These are phyloP conservation scores for Leptodactylus fuscus DNA, from an alignment of 2,113 vertebrate species.

Conservation along the genomic window DNA sequence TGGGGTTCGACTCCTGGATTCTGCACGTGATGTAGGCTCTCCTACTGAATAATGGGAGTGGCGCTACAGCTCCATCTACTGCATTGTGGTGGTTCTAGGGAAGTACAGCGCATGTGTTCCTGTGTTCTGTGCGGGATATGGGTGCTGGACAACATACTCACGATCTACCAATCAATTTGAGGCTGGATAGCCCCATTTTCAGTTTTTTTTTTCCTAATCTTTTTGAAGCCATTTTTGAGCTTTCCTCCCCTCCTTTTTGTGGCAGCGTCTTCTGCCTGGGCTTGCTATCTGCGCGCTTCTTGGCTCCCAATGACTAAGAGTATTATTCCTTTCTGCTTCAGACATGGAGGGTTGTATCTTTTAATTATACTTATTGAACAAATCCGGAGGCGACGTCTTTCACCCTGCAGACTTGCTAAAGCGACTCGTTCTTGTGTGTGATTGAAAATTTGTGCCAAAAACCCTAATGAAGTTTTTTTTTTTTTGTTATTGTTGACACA, in stretches of 20 bases:
- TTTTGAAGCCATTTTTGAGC: not conserved
- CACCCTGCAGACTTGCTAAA: not conserved
- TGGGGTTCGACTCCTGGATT: too few relatives aligned
- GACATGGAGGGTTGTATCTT: not conserved
- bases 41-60: too few relatives aligned
- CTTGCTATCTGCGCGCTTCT: not conserved
- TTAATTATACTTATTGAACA: constrained; percentile 7
- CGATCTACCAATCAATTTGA: too few relatives aligned
- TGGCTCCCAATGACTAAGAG: not conserved
- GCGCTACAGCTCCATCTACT: too few relatives aligned
- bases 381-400: not conserved
- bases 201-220: not conserved
- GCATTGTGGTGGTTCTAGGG: too few relatives aligned
- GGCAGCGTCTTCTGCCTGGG: not conserved
- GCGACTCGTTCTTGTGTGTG: not conserved
- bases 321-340: not conserved
- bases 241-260: not conserved
- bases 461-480: constrained; percentile 1
- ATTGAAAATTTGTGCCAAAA: constrained; percentile 15
- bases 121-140: too few relatives aligned
- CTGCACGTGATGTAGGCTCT: too few relatives aligned
- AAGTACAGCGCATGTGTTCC: too few relatives aligned
- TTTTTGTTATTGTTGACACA: constrained; percentile 38
- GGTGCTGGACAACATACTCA: too few relatives aligned
- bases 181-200: too few relatives aligned